These are phyloP conservation scores for Empidonax alnorum DNA, from an alignment of 2,113 vertebrate genomes.

Conservation along the genomic window DNA sequence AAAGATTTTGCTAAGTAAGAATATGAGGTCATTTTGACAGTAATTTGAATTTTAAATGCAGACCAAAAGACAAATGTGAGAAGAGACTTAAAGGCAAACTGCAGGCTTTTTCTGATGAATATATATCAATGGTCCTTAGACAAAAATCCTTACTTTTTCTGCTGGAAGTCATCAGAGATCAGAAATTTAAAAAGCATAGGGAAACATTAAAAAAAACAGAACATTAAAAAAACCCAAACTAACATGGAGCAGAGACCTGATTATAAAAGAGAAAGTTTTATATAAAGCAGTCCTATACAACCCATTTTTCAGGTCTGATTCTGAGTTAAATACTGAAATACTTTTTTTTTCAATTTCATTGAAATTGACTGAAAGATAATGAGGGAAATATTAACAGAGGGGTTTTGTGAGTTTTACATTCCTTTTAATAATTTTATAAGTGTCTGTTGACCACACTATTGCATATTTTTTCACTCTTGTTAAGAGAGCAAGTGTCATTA, in stretches of 20 bases:
- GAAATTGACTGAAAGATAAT: not conserved
- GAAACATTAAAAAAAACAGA: not conserved
- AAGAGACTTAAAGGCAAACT: not conserved
- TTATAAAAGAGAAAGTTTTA: not conserved
- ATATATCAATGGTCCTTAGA: not conserved
- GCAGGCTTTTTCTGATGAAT: not conserved
- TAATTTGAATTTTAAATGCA: conserved; percentile 29
- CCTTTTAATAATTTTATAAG: not conserved
- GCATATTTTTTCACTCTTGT: not conserved
- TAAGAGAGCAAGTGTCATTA: not conserved
- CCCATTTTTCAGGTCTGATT: not conserved
- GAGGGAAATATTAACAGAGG: not conserved
- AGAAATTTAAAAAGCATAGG: not conserved
- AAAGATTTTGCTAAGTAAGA: not conserved
- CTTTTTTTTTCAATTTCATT: not conserved
- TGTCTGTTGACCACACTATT: not conserved
- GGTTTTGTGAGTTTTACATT: not conserved
- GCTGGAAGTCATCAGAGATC: not conserved
- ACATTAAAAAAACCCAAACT: not conserved
- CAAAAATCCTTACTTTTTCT: not conserved
- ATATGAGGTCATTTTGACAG: not conserved
- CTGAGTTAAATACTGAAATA: not conserved
- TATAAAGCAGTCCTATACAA: not conserved
- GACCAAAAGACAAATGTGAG: not conserved
- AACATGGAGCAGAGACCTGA: not conserved